phyloP scores from a whole-genome alignment of 2,888 invertebrate genomes.

The Yponomeuta cagnagella region DNA sequence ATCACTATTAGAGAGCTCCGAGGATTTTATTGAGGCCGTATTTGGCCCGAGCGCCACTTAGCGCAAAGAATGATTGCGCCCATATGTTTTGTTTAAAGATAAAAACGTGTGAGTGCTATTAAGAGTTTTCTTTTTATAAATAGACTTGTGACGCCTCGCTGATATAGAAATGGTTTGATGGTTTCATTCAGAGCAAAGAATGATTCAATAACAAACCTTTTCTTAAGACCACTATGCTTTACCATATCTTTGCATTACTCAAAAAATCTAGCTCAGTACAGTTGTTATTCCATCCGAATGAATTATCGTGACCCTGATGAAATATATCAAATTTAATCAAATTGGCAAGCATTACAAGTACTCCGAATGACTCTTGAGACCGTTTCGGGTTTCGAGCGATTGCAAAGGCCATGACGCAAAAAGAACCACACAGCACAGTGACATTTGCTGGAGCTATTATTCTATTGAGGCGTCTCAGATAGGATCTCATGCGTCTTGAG shows the following conservation, averaged over 20 bases:
- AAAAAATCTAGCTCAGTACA: neutral
- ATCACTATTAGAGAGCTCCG: constrained; percentile 20
- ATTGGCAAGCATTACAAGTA: neutral
- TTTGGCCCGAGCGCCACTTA: constrained; percentile 45
- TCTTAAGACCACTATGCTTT: too few relatives aligned
- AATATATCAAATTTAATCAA: constrained; percentile 1
- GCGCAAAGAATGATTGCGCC: constrained; percentile 37
- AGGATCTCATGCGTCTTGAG: constrained; percentile 7
- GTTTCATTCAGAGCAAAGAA: neutral
- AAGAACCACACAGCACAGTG: neutral
- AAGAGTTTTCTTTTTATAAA: constrained; percentile 24
- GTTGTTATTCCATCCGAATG: too few relatives aligned
- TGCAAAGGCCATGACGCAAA: neutral
- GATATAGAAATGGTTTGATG: neutral
- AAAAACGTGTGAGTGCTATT: constrained; percentile 48
- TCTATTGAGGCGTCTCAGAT: neutral
- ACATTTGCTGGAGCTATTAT: neutral
- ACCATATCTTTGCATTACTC: neutral
- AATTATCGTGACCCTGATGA: too few relatives aligned
- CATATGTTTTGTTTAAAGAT: constrained; percentile 52
- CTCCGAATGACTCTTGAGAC: neutral
- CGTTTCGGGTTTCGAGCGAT: neutral
- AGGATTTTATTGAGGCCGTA: constrained; percentile 36
- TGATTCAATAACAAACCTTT: neutral
- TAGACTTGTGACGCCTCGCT: neutral